phyloP scores from a whole-genome alignment of 2,888 invertebrate genomes.

The Odontothrips loti region DNA sequence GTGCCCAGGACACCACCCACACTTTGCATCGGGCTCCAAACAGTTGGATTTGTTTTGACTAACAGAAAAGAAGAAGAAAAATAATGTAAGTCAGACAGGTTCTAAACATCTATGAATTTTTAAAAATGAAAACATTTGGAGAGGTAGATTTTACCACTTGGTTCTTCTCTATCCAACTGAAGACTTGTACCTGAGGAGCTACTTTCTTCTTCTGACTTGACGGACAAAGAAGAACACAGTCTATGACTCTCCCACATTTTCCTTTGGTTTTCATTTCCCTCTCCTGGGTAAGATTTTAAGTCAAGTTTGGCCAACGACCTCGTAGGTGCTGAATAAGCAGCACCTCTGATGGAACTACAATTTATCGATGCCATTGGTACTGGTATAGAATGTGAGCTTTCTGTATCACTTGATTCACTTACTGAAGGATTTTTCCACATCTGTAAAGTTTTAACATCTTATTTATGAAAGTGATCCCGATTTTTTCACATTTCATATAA shows the following conservation, averaged over 20 bases:
- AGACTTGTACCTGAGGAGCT: background rate
- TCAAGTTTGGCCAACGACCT: background rate
- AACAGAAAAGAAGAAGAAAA: background rate
- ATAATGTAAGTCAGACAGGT: background rate
- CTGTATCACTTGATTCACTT: background rate
- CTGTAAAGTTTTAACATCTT: background rate
- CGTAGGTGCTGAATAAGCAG: background rate
- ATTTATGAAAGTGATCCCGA: background rate
- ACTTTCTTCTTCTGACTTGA: background rate
- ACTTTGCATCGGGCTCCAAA: constrained; percentile 84
- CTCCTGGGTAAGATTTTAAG: background rate
- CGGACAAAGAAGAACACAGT: background rate
- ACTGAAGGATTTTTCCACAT: background rate
- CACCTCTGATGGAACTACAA: background rate
- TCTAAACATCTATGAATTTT: background rate
- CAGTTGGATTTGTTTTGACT: constrained; percentile 59
- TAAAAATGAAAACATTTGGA: background rate
- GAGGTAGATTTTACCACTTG: background rate
- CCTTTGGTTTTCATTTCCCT: background rate
- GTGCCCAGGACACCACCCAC: constrained; percentile 79
- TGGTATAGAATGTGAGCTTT: background rate
- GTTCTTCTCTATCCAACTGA: background rate
- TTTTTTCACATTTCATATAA: background rate
- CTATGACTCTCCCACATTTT: background rate
- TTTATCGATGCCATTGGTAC: background rate